These are phyloP conservation scores for Sitobion miscanthi DNA, from an alignment of 1,140 invertebrate genomes.

Conservation along the genomic window DNA sequence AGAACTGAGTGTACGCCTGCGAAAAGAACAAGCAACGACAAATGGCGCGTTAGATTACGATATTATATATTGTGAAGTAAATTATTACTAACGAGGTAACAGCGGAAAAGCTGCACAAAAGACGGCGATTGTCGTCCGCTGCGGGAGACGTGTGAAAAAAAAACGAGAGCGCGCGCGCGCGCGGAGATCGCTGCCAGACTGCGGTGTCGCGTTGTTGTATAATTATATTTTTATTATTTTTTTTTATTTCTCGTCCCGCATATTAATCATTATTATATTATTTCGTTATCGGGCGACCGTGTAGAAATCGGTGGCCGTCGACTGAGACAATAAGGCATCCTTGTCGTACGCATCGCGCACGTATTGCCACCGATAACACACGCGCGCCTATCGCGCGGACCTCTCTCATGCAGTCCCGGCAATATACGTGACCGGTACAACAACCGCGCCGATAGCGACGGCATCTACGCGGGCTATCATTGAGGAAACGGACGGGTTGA, in stretches of 20 bases:
- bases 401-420: background rate
- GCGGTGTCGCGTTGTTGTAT: background rate
- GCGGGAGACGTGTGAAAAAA: background rate
- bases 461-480: slow-evolving; percentile 9
- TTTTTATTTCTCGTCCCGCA: background rate
- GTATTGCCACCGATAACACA: slow-evolving; percentile 40
- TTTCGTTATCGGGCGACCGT: background rate
- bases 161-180: background rate
- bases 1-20: slow-evolving; percentile 99
- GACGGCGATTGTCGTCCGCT: background rate
- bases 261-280: slow-evolving; percentile 35
- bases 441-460: background rate
- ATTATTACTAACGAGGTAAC: too few species aligned
- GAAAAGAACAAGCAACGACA: slow-evolving; percentile 63
- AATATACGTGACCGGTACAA: slow-evolving; percentile 48
- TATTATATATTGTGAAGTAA: background rate
- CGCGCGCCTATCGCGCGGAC: slow-evolving; percentile 9
- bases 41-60: slow-evolving; percentile 2
- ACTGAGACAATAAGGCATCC: slow-evolving; percentile 50
- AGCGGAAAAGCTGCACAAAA: background rate
- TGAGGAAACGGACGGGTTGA: slow-evolving; percentile 29
- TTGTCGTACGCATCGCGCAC: slow-evolving; percentile 52
- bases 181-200: slow-evolving; percentile 10
- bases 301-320: slow-evolving; percentile 11
- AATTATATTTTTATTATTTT: slow-evolving; percentile 15